Evolutionary conservation across 2,113 vertebrate genomes (phyloP).

Genomic region (Siniperca knerii): DNA sequence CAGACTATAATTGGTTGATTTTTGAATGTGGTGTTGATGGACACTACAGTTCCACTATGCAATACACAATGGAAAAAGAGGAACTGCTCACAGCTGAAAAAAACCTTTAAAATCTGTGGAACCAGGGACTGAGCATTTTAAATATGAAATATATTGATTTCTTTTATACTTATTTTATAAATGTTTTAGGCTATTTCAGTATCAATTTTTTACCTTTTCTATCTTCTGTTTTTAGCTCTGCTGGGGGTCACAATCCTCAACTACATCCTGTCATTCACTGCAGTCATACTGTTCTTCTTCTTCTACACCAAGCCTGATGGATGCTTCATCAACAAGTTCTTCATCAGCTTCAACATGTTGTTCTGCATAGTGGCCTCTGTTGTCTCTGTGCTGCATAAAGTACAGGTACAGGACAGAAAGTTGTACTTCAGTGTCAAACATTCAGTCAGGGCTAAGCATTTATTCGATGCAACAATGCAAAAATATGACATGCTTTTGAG

Average conservation of each 20-base stretch:
- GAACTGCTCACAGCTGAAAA: not conserved
- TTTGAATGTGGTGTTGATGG: not conserved
- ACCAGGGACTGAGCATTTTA: not conserved
- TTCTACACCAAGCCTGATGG: constrained; percentile 89
- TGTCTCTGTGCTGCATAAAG: constrained; percentile 89
- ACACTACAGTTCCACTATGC: too few species aligned
- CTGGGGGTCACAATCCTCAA: constrained; percentile 84
- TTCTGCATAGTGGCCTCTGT: constrained; percentile 89
- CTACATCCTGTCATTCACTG: constrained; percentile 86
- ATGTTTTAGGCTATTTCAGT: not conserved
- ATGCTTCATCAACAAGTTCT: constrained; percentile 93
- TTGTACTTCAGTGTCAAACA: not conserved
- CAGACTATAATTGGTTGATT: not conserved
- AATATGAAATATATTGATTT: not conserved
- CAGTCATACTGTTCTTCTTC: constrained; percentile 83
- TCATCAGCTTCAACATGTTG: constrained; percentile 92
- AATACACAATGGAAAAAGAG: not conserved
- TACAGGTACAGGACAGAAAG: constrained; percentile 87
- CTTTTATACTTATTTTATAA: not conserved
- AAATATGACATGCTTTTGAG: not conserved
- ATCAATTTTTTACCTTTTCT: not conserved
- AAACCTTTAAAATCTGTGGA: not conserved
- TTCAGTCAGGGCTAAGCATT: not conserved
- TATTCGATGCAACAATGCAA: not conserved
- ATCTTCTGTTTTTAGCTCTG: constrained; percentile 82